These are phyloP conservation scores for Megaustenia siamemsis DNA, from an alignment of 2,888 invertebrate genomes.

Conservation along the genomic window DNA sequence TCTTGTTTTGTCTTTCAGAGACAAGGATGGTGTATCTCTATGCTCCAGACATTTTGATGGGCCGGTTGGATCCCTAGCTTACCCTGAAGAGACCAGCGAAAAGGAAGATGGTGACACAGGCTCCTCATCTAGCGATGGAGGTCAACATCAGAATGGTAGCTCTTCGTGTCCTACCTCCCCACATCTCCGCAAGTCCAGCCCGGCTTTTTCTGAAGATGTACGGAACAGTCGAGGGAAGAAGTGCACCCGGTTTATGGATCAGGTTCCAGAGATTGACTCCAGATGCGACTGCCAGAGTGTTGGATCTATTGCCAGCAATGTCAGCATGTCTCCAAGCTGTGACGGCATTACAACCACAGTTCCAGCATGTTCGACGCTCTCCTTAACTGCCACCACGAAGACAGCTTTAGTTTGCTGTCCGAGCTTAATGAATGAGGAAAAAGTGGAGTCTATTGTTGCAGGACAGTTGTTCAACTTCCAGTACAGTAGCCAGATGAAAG, in stretches of 20 bases:
- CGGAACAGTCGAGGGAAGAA: constrained; percentile 49
- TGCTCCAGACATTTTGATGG: constrained; percentile 61
- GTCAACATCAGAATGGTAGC: constrained; percentile 33
- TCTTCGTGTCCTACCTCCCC: constrained; percentile 52
- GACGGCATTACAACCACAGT: constrained; percentile 12
- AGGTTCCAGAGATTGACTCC: constrained; percentile 48
- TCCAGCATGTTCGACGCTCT: constrained; percentile 6
- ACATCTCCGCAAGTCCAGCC: constrained; percentile 45
- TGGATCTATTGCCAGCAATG: constrained; percentile 38
- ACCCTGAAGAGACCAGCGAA: constrained; percentile 36
- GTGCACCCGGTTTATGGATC: constrained; percentile 54
- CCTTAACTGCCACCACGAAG: constrained; percentile 6
- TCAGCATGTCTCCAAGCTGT: constrained; percentile 19
- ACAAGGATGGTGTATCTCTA: constrained; percentile 64
- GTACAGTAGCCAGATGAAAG: constrained; percentile 35
- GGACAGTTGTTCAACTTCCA: not conserved
- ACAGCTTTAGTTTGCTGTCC: constrained; percentile 37
- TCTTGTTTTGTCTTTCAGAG: constrained; percentile 59
- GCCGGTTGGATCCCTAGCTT: constrained; percentile 16
- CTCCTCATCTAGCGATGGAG: constrained; percentile 23
- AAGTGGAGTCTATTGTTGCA: constrained; percentile 3
- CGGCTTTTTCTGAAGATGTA: constrained; percentile 47
- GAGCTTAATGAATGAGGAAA: constrained; percentile 44
- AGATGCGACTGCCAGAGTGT: constrained; percentile 36
- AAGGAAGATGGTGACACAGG: constrained; percentile 33